A percentile compares a stretch with the other conserved stretches of the same genome.
Evolutionary conservation across 2,888 invertebrate genomes (phyloP).

Genomic region (Lithosia quadra): DNA sequence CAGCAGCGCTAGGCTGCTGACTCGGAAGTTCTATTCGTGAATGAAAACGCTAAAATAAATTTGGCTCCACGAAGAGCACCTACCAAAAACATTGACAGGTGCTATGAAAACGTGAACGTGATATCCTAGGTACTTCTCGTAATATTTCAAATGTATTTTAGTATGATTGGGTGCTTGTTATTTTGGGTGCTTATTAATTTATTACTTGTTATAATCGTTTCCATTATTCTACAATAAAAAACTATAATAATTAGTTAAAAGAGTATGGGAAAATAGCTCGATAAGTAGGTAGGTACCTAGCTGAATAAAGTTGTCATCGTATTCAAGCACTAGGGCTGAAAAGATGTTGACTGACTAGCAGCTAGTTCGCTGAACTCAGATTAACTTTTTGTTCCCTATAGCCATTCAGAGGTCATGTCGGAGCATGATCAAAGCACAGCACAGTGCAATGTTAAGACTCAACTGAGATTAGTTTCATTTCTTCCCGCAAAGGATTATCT

Average conservation of each 20-base stretch:
- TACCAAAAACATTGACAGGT: no score
- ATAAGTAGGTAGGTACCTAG: no score
- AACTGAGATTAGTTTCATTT: background rate
- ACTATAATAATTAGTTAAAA: background rate
- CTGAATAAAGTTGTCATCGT: background rate
- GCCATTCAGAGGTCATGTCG: background rate
- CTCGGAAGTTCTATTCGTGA: no score
- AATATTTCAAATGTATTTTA: no score
- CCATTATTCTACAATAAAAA: background rate
- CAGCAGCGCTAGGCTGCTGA: no score
- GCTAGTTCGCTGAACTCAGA: constrained; percentile 2
- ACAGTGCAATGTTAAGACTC: background rate
- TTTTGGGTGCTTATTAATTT: no score
- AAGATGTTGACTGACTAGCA: background rate
- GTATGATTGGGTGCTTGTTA: no score
- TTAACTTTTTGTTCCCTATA: background rate
- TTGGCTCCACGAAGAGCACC: no score
- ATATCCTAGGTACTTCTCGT: no score
- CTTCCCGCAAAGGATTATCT: background rate
- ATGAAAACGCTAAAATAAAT: no score
- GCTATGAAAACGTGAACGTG: no score
- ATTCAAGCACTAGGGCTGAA: background rate
- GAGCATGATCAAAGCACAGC: background rate
- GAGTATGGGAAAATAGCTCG: background rate
- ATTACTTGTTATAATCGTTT: no score